Evolutionary conservation across 2,888 invertebrate species (phyloP), one percentile per base, ranked within the genome.

Genomic region (Nasonia oneida): DNA sequence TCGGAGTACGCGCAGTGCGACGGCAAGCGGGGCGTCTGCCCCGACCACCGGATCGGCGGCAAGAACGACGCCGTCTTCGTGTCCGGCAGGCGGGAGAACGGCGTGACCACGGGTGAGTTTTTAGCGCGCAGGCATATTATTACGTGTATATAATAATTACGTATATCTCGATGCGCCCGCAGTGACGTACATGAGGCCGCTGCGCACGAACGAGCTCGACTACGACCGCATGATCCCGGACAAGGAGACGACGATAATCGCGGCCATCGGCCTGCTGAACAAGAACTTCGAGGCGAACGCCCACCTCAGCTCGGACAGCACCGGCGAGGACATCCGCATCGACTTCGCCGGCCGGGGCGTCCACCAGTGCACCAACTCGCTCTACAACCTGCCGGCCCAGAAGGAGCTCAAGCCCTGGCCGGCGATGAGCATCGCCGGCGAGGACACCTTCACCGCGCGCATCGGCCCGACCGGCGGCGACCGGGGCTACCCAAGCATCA

Each of bases 381-480:
- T 97, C 53, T 95, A 95, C 89, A 94, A 95, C 83, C 90, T 95
- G 18, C 95, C 95, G 57, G 95, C 96, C 39, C 95, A 95, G 79
- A 93, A 94, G 57, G 95, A 95, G 0, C 93, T 95, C 0, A 94
- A 94, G 88, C 95, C 97, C 0, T 98, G 98, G 98, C 95, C 95
- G 3, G 94, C 95, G 70, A 95, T 96, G 67, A 93, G 93, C 82
- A 95, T 96, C 87, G 94, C 96, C 75, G 95, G 96, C 14, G 89
- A 50, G 95, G 94, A 93, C 82, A 95, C 94, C 81, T 96, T 98
- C 92, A 95, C 95, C 1, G 98, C 96, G 0, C 94, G 96, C 90
- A 97, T 98, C 89, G 98, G 98, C 0, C 98, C 98, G 0, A 97
- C 97, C 0, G 98, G 97, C 2, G 97, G 97, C 0, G 95, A 95